Percentiles rank a stretch among this genome's conserved stretches.
Conservation (phyloP, 1,140 invertebrate species). For the Muscidifurax raptorellus region DNA sequence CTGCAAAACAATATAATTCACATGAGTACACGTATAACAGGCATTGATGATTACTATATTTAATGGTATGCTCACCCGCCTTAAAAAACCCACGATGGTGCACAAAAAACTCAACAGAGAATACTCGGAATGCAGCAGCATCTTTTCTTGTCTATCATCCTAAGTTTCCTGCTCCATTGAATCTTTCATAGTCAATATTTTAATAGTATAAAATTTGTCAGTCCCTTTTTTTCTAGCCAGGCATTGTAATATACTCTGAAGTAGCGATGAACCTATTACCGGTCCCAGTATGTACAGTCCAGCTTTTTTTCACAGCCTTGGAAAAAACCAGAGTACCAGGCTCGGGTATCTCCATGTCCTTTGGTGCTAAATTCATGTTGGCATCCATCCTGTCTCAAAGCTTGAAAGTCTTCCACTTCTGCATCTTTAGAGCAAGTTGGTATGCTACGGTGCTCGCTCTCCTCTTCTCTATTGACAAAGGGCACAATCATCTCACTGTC, state of each 20-base stretch:
- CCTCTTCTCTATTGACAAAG: neutral
- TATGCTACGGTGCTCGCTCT: neutral
- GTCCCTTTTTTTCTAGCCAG: slow-evolving; percentile 84
- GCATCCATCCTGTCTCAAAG: slow-evolving; percentile 7
- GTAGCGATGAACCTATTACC: slow-evolving; percentile 84
- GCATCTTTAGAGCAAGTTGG: slow-evolving; percentile 18
- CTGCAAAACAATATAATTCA: slow-evolving; percentile 70
- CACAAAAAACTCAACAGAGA: slow-evolving; percentile 85
- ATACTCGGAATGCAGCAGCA: slow-evolving; percentile 89
- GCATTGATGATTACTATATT: neutral
- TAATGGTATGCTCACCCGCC: slow-evolving; percentile 61
- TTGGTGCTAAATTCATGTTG: neutral
- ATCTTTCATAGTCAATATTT: slow-evolving; percentile 79
- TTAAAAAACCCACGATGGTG: slow-evolving; percentile 89
- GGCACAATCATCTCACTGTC: neutral
- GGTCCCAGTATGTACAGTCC: slow-evolving; percentile 85
- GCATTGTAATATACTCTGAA: slow-evolving; percentile 87
- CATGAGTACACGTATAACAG: neutral
- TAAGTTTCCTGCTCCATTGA: slow-evolving; percentile 81
- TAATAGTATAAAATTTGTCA: slow-evolving; percentile 87
- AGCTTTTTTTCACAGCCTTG: slow-evolving; percentile 77
- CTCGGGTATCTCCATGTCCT: slow-evolving; percentile 55
- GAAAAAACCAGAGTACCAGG: slow-evolving; percentile 63
- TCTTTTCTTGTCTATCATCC: slow-evolving; percentile 88
- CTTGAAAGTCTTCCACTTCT: neutral